Conservation (phyloP, 2,888 invertebrate genomes). For the Crepidodera aurea region DNA sequence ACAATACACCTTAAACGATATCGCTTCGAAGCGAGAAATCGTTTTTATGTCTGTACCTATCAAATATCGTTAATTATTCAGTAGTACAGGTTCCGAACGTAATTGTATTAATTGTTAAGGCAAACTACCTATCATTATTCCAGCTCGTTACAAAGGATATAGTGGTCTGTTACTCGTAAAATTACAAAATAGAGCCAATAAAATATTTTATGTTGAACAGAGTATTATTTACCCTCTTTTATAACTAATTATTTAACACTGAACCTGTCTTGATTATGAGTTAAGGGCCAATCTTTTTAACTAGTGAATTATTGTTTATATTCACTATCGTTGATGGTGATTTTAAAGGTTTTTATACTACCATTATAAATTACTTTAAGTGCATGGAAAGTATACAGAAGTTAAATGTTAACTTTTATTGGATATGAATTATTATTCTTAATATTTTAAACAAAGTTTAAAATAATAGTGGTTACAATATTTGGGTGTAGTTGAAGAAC, state of each 20-base stretch:
- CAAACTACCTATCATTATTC: constrained; percentile 23
- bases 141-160: constrained; percentile 20
- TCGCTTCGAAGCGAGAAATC: not conserved
- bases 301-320: constrained; percentile 15
- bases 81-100: constrained; percentile 13
- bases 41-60: constrained; percentile 18
- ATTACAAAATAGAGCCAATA: constrained; percentile 25
- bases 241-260: constrained; percentile 22
- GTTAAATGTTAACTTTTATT: constrained; percentile 1
- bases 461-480: too few species aligned
- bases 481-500: too few species aligned
- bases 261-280: constrained; percentile 13
- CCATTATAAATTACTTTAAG: constrained; percentile 1
- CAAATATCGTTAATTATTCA: constrained; percentile 7
- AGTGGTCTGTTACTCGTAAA: constrained; percentile 26
- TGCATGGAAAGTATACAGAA: not conserved
- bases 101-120: constrained; percentile 23
- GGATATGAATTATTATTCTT: not conserved
- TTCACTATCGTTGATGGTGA: not conserved
- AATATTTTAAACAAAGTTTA: too few species aligned
- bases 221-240: constrained; percentile 25
- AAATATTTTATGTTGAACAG: constrained; percentile 26
- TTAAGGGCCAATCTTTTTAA: constrained; percentile 14
- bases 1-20: too few species aligned
- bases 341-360: constrained; percentile 9